These are phyloP conservation scores for Holothuria glaberrima DNA, from an alignment of 35 echinoderm and acorn worm species.

Conservation along the genomic window DNA sequence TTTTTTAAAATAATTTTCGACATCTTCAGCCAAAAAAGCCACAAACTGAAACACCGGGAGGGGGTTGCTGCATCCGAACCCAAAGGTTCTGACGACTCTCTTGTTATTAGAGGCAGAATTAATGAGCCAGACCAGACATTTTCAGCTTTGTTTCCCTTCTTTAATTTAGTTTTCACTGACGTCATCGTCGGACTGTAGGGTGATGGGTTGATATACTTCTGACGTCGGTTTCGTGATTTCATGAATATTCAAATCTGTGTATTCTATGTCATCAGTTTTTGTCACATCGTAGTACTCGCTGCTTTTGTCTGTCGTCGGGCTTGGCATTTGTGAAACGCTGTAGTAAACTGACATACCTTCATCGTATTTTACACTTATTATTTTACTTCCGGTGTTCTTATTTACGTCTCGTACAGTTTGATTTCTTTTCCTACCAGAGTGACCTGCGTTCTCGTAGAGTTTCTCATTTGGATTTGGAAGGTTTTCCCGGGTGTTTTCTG, in stretches of 20 bases:
- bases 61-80: no score
- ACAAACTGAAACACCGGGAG: no score
- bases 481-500: neutral
- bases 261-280: neutral
- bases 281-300: neutral
- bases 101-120: no score
- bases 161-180: no score
- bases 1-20: no score
- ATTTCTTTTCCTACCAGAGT: neutral
- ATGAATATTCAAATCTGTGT: slow-evolving; percentile 20
- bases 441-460: neutral
- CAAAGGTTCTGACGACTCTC: no score
- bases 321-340: neutral
- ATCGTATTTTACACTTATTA: neutral
- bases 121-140: no score
- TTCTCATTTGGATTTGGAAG: neutral
- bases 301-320: no score
- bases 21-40: no score
- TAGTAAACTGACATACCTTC: neutral
- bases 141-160: no score
- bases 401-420: neutral
- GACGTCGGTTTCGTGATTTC: neutral
- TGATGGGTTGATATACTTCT: neutral
- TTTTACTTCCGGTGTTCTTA: neutral
- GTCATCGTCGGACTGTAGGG: neutral